Base-by-base conservation (phyloP, 2,797 vertebrate species). In the Scyliorhinus canicula region DNA sequence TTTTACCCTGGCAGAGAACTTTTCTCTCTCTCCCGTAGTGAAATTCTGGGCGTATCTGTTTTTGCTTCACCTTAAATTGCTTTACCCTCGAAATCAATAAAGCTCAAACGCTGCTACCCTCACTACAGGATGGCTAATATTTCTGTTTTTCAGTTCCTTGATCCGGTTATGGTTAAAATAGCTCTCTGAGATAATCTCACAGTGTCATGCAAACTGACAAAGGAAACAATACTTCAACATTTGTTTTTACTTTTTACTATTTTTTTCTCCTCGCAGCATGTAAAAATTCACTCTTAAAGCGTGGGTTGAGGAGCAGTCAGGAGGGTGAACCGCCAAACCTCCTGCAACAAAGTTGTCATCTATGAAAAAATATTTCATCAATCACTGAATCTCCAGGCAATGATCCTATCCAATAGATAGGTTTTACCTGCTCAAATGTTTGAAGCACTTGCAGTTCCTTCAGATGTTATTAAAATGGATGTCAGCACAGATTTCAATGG, bases 381-480 rank as follows among this genome's bases (percentile, higher is more conserved):
- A 94, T 74, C 65, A 74, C 31, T 52, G 47, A 71, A 50, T 94
- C 67, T 93, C 93, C 67, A 93, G 93, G 55, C 93, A 94, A 31
- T 1, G 47, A 50, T 74, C 26, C 47, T 7, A 19, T 47, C 67
- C 67, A 94, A 71, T 74, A 67, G 93, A 69, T 74, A n/a, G 28
- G 47, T 69, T 94, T 94, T 94, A 35, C 50, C 67, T 94, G 67
- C 67, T 16, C 93, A n/a, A 94, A n/a, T 94, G 74, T 94, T 93
- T 94, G 67, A 74, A 74, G 47, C 47, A 74, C 14, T 94, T 94
- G 28, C 93, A 55, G 67, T 74, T 52, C 47, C 44, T 94, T 74
- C 67, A 94, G 47, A 52, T 55, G 86, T 90, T 90, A 90, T 57
- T 90, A 90, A 90, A 90, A n/a, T 60, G 86, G 35, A 57, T 90